Conservation (phyloP, 1,140 invertebrate species). For the Pogonomyrmex californicus region DNA sequence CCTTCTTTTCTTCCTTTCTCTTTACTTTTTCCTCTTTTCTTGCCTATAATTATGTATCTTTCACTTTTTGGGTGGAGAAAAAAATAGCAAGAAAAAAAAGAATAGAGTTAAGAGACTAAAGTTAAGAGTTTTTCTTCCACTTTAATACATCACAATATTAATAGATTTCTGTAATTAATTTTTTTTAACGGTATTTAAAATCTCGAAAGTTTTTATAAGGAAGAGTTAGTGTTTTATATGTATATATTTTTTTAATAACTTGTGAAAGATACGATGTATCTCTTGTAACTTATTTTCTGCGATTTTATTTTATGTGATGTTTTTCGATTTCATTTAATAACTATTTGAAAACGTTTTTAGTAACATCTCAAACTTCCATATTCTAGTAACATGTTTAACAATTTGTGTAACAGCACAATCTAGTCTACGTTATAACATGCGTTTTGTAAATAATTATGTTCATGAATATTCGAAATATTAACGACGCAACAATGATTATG, state of each 20-base stretch:
- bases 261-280: background rate
- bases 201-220: background rate
- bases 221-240: background rate
- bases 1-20: background rate
- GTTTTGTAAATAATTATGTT: conserved; percentile 58
- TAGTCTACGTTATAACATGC: conserved; percentile 47
- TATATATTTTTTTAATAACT: background rate
- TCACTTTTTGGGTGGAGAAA: background rate
- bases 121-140: background rate
- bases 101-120: background rate
- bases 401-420: conserved; percentile 36
- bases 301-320: background rate
- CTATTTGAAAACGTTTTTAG: background rate
- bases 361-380: background rate
- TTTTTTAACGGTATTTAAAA: background rate
- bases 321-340: background rate
- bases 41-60: background rate
- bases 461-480: conserved; percentile 10
- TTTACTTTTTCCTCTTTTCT: background rate
- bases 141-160: background rate
- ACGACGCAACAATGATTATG: background rate
- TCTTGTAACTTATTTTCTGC: background rate
- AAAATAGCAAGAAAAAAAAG: background rate
- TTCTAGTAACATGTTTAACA: background rate
- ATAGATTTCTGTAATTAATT: background rate